Conservation (phyloP, 2,797 vertebrate genomes). For the Sebastiscus tertius region DNA sequence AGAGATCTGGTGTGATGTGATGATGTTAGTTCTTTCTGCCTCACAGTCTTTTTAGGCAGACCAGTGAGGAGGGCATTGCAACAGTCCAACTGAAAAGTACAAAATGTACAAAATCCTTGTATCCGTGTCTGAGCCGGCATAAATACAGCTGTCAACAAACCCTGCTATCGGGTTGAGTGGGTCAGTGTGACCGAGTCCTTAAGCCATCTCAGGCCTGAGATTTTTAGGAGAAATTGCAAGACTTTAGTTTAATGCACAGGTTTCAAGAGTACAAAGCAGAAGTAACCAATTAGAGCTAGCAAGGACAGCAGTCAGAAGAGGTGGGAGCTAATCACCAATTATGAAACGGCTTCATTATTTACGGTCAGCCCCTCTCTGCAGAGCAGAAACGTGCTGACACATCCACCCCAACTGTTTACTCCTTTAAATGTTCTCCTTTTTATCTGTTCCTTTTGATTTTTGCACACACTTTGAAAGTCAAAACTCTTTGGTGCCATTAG, state of each 20-base stretch:
- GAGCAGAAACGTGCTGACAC: not conserved
- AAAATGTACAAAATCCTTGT: not conserved
- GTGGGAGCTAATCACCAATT: not conserved
- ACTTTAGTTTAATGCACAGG: not conserved
- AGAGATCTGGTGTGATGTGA: not conserved
- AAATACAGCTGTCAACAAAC: not conserved
- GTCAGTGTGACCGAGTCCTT: not conserved
- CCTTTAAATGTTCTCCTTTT: not conserved
- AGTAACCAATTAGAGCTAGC: not conserved
- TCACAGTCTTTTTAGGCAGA: not conserved
- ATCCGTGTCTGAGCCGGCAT: too few relatives aligned
- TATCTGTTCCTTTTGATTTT: conserved; percentile 10
- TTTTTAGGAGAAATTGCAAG: not conserved
- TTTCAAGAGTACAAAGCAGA: not conserved
- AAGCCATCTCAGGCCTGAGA: not conserved
- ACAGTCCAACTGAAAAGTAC: not conserved
- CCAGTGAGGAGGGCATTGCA: not conserved
- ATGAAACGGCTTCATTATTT: not conserved
- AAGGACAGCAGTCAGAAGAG: not conserved
- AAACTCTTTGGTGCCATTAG: not conserved
- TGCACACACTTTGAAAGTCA: not conserved
- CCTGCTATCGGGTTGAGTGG: not conserved
- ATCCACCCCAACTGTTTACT: not conserved
- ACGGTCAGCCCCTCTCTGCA: not conserved
- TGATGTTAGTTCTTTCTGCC: not conserved